Base-by-base conservation (phyloP, 2,888 invertebrate species). In the Ormyrus thymus region DNA sequence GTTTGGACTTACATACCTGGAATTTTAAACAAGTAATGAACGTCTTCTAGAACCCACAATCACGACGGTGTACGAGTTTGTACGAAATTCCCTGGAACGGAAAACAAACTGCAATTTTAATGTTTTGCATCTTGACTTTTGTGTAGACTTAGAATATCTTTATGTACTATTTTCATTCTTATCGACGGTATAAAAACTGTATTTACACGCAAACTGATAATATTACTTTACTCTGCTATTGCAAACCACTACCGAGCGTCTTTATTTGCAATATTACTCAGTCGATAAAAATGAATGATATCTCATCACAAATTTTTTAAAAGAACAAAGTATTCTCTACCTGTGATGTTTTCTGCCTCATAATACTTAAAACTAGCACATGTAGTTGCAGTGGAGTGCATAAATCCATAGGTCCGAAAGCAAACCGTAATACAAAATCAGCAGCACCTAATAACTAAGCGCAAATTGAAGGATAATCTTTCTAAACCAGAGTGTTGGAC, bases 321-420 rank as follows among this genome's bases (percentile, higher is more conserved):
- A 45, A 45, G 10, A 72, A 62, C n/a, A 62, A 62, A 62, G 59
- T 53, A 64, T 62, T 48, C 66, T 71, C 10, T 71, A 66, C 66
- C 58, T 65, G 70, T 59, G 48, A 70, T 50, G 55, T 69, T 69
- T 43, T 58, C 53, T 62, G 55, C 48, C 15, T 56, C 29, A 29
- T 61, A 76, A 76, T 69, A 62, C 53, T n/a, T 51, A 69, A 61
- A 59, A 56, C 43, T 62, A 66, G 64, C 43, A 46, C 29, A 29
- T 29, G 29, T 58, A 78, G 64, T 79, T 79, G 74, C 76, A 79
- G 69, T 81, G 71, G 64, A 77, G 65, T 77, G 74, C 59, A 29
- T 29, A 29, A 29, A 66, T 64, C 53, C 76, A 73, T 76, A 73
- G 81, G 73, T 75, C 72, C 79, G 75, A 78, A 29, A 29, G 29